A percentile compares a stretch with the other conserved stretches of the same genome.
phyloP scores from a whole-genome alignment of 2,113 vertebrate species.

The Jacana jacana region DNA sequence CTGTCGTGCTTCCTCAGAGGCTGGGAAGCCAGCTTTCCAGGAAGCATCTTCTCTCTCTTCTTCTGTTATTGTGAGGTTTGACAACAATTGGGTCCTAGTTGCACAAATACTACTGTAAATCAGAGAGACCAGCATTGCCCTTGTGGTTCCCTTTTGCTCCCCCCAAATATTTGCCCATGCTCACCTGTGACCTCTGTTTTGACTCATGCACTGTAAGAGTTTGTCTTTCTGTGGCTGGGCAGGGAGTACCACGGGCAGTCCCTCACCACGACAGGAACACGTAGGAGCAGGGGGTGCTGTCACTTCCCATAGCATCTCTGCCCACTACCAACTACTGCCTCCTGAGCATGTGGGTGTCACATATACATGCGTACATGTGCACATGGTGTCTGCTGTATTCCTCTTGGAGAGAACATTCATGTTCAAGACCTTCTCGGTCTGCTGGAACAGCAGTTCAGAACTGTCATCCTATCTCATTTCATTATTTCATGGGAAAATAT shows the following conservation, averaged over 20 bases:
- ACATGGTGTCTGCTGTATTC: neutral
- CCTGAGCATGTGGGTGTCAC: neutral
- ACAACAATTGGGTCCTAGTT: neutral
- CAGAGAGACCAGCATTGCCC: neutral
- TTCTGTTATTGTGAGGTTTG: neutral
- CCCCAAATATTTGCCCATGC: neutral
- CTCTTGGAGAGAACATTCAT: neutral
- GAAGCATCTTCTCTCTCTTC: neutral
- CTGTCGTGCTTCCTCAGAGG: neutral
- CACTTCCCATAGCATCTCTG: neutral
- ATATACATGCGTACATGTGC: accelerated
- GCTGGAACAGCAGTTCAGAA: neutral
- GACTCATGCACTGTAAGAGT: neutral
- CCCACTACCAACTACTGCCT: neutral
- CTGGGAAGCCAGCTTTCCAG: neutral
- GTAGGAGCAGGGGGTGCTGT: neutral
- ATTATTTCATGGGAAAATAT: no score
- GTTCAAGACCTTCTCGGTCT: neutral
- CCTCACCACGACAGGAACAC: neutral
- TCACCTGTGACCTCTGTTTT: neutral
- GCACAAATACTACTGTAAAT: neutral
- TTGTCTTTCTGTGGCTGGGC: neutral
- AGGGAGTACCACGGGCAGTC: neutral
- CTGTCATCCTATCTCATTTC: neutral
- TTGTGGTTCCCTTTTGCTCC: neutral